Percentiles rank a stretch among this genome's conserved stretches.
Conservation (phyloP, 2,113 vertebrate species). For the Planiliza haematocheilus region DNA sequence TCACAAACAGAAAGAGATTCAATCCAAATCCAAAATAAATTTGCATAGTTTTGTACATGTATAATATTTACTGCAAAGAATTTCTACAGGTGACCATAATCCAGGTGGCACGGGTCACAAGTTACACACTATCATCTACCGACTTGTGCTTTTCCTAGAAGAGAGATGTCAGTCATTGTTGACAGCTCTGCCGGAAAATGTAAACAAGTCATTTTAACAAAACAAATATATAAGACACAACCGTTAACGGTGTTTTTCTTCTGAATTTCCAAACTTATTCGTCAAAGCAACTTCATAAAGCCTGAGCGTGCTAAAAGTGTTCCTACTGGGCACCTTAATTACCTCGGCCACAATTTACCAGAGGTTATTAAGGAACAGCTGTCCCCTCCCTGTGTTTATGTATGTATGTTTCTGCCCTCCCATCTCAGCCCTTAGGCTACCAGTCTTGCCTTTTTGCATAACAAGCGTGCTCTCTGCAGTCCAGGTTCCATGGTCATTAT, state of each 20-base stretch:
- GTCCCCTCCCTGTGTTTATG: constrained; percentile 68
- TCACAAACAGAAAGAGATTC: constrained; percentile 6
- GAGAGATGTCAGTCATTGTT: not conserved
- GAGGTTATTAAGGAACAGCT: constrained; percentile 74
- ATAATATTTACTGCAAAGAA: too few species aligned
- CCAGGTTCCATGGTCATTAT: constrained; percentile 76
- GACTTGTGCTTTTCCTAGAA: not conserved
- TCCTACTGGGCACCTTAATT: constrained; percentile 69
- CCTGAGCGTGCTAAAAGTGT: constrained; percentile 17
- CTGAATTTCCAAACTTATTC: constrained; percentile 34
- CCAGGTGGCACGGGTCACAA: not conserved
- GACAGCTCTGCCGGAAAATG: not conserved
- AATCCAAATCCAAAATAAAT: not conserved
- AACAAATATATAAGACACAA: not conserved
- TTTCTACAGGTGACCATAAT: too few species aligned
- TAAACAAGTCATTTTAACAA: constrained; percentile 15
- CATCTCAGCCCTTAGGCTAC: constrained; percentile 64
- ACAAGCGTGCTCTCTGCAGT: constrained; percentile 64
- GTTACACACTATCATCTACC: not conserved
- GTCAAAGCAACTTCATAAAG: constrained; percentile 44
- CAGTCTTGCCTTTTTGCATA: constrained; percentile 77
- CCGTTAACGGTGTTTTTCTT: constrained; percentile 7
- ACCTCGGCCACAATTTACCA: constrained; percentile 66
- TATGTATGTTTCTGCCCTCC: constrained; percentile 67
- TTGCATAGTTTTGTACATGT: too few species aligned